Base-by-base conservation (phyloP, 2,113 vertebrate genomes). In the Oceanites oceanicus region DNA sequence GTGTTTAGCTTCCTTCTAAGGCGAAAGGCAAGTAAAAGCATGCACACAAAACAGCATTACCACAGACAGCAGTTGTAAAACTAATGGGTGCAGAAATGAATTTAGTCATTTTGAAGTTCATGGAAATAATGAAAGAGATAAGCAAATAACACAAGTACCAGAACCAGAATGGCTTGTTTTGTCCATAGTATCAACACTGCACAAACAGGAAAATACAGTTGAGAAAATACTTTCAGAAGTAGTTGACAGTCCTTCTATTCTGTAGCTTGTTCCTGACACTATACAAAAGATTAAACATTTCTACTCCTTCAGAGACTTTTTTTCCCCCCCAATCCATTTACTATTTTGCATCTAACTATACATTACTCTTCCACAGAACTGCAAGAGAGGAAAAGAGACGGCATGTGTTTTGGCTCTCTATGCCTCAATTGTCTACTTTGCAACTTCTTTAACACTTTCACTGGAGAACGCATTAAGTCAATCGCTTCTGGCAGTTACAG, bases 1-100 rank as follows among this genome's bases (percentile, higher is more conserved):
- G 32, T 74, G 62, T 49, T 68, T 38, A 66, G 17, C 10, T 20
- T 85, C 53, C 27, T 66, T 95, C 25, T n/a, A 59, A 85, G 22
- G 53, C 18, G 49, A 95, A 81, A 73, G 74, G 53, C 93, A 96
- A 96, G 96, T 88, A 88, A 75, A 94, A 94, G 89, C 95, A 75
- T 0, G 76, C 50, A 86, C 20, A 61, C 10, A 38, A 20, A 88
- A 77, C 23, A 90, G 32, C 47, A 56, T 52, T 76, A 68, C 58
- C 62, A 82, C 61, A 85, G 78, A 42, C 53, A 79, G 42, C n/a
- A 94, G n/a, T 22, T 4, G 11, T 7, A 62, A 29, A 74, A 55
- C 68, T 61, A 86, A 91, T 63, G 84, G 84, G 21, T 47, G 34
- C 62, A 92, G 71, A 91, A 90, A 91, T 10, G 0, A 87, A 89